Conservation (phyloP, 2,113 vertebrate genomes). For the Maccullochella peelii region DNA sequence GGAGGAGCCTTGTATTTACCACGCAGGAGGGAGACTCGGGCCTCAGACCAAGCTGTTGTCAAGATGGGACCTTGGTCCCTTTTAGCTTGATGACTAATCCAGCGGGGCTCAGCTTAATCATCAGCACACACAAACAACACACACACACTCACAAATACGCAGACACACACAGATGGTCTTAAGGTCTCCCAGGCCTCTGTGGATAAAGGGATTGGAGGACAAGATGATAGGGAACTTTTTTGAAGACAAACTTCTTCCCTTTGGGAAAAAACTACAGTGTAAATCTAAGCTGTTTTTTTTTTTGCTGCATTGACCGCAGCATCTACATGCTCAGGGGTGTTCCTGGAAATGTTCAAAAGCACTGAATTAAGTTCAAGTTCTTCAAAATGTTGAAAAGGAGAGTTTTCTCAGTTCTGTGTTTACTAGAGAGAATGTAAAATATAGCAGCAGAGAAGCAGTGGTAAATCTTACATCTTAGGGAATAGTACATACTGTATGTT, state of each 20-base stretch:
- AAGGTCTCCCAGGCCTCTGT: slow-evolving; percentile 47
- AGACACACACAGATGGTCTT: slow-evolving; percentile 51
- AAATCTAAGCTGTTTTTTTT: slow-evolving; percentile 7
- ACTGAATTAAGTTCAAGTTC: slow-evolving; percentile 20
- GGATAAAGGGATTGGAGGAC: slow-evolving; percentile 56
- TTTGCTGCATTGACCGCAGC: slow-evolving; percentile 3
- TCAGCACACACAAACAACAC: slow-evolving; percentile 50
- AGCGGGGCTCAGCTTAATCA: slow-evolving; percentile 71
- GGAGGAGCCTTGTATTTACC: slow-evolving; percentile 70
- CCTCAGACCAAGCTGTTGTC: slow-evolving; percentile 76
- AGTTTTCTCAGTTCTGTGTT: slow-evolving; percentile 29
- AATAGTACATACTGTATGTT: slow-evolving; percentile 40
- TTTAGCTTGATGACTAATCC: slow-evolving; percentile 81
- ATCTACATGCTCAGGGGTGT: slow-evolving; percentile 34
- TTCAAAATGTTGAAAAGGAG: slow-evolving; percentile 40
- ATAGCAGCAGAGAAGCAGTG: slow-evolving; percentile 7
- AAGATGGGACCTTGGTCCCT: slow-evolving; percentile 72
- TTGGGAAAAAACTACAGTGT: slow-evolving; percentile 17
- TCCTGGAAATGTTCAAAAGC: slow-evolving; percentile 55
- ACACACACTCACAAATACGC: slow-evolving; percentile 35
- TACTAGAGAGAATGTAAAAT: slow-evolving; percentile 26
- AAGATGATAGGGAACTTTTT: slow-evolving; percentile 53
- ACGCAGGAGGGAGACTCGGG: slow-evolving; percentile 59
- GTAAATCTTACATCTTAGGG: slow-evolving; percentile 40
- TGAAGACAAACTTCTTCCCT: slow-evolving; percentile 37